Conservation (phyloP, 2,888 invertebrate genomes). For the Megastigmus dorsalis region DNA sequence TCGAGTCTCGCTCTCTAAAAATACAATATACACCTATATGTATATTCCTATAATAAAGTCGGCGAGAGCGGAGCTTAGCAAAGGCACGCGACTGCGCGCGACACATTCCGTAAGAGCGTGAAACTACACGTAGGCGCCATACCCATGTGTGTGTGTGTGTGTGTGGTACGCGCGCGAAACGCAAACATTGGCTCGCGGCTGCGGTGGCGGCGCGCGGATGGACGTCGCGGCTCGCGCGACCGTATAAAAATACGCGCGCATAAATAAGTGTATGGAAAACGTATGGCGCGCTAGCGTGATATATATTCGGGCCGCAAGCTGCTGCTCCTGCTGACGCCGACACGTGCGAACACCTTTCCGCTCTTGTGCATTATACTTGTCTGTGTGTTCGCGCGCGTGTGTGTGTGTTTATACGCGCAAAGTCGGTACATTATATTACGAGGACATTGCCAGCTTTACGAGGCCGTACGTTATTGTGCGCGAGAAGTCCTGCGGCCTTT, state of each 20-base stretch:
- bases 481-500: slow-evolving; percentile 29
- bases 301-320: background rate
- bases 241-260: slow-evolving; percentile 27
- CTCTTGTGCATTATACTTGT: too few species aligned
- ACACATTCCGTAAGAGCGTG: background rate
- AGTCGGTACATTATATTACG: slow-evolving; percentile 63
- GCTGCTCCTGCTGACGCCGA: too few species aligned
- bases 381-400: background rate
- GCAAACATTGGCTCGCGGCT: slow-evolving; percentile 17
- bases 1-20: too few species aligned
- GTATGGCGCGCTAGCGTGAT: background rate
- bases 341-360: too few species aligned
- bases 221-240: too few species aligned
- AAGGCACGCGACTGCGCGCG: too few species aligned
- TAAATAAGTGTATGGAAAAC: slow-evolving; percentile 25
- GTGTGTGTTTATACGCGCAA: slow-evolving; percentile 34
- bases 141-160: too few species aligned
- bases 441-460: slow-evolving; percentile 65
- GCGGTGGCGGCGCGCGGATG: too few species aligned
- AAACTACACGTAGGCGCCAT: slow-evolving; percentile 13
- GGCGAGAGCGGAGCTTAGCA: slow-evolving; percentile 5
- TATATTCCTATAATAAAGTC: background rate
- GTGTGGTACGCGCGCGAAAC: background rate
- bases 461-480: slow-evolving; percentile 64
- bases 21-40: background rate